phyloP scores from a whole-genome alignment of 2,113 vertebrate genomes.

The Salminus brasiliensis region DNA sequence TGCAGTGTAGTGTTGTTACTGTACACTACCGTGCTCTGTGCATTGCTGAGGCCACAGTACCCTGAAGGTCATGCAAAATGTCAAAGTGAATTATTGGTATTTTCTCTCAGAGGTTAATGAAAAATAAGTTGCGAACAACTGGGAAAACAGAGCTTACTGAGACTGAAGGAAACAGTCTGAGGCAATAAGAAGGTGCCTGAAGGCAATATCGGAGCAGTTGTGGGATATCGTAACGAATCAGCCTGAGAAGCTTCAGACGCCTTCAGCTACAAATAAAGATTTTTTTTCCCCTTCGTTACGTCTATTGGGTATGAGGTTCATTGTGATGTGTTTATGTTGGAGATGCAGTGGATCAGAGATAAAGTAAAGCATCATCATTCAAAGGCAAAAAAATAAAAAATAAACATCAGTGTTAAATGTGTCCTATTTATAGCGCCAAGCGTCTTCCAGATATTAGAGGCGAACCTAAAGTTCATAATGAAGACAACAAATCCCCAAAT shows the following conservation, averaged over 20 bases:
- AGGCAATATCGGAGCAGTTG: slow-evolving; percentile 38
- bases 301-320: neutral
- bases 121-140: slow-evolving; percentile 44
- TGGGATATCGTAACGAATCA: slow-evolving; percentile 13
- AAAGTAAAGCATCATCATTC: neutral
- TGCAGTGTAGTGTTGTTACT: neutral
- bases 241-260: neutral
- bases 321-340: neutral
- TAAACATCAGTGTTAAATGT: neutral
- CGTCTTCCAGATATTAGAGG: neutral
- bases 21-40: slow-evolving; percentile 4
- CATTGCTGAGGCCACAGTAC: slow-evolving; percentile 19
- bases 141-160: slow-evolving; percentile 24
- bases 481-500: slow-evolving; percentile 14
- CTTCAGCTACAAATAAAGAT: neutral
- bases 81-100: slow-evolving; percentile 58
- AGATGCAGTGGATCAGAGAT: neutral
- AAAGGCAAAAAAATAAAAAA: neutral
- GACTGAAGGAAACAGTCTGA: slow-evolving; percentile 37
- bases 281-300: neutral
- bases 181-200: slow-evolving; percentile 37
- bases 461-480: neutral
- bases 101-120: slow-evolving; percentile 53
- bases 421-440: neutral
- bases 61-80: slow-evolving; percentile 52